Conservation (phyloP, 2,113 vertebrate genomes). For the Bostrychus sinensis region DNA sequence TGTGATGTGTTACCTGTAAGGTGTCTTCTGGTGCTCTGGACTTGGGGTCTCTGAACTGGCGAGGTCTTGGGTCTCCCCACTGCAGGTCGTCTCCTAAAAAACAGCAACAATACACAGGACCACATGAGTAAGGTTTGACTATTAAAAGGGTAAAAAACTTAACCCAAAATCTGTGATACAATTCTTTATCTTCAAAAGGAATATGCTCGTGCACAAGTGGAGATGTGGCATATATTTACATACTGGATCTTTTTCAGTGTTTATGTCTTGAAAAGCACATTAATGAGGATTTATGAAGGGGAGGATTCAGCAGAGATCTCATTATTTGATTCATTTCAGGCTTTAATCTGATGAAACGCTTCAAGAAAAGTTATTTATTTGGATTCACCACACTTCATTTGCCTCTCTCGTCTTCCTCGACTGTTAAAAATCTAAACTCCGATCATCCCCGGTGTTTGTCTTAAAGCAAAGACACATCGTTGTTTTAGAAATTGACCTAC, state of each 20-base stretch:
- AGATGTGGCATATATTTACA: no score
- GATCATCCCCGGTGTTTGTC: conserved; percentile 5
- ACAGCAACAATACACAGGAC: not conserved
- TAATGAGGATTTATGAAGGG: conserved; percentile 15
- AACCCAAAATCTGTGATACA: no score
- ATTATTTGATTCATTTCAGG: conserved; percentile 14
- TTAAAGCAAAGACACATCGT: not conserved
- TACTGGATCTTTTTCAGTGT: not conserved
- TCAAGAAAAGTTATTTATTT: conserved; percentile 1
- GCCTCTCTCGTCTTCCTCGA: not conserved
- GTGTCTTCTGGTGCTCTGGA: conserved; percentile 89
- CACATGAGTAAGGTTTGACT: no score
- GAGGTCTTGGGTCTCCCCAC: conserved; percentile 89
- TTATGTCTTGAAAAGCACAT: conserved; percentile 18
- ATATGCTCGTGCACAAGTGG: no score
- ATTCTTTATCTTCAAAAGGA: no score
- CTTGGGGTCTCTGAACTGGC: conserved; percentile 90
- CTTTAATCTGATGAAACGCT: conserved; percentile 24
- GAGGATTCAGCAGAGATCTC: conserved; percentile 20
- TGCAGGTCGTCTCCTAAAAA: conserved; percentile 88
- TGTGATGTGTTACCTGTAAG: conserved; percentile 87
- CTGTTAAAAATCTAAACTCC: not conserved
- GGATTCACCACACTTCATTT: not conserved
- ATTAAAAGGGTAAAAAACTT: not conserved
- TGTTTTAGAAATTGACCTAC: no score